phyloP scores from a whole-genome alignment of 2,888 invertebrate genomes.

The Monoplex corrugatus region DNA sequence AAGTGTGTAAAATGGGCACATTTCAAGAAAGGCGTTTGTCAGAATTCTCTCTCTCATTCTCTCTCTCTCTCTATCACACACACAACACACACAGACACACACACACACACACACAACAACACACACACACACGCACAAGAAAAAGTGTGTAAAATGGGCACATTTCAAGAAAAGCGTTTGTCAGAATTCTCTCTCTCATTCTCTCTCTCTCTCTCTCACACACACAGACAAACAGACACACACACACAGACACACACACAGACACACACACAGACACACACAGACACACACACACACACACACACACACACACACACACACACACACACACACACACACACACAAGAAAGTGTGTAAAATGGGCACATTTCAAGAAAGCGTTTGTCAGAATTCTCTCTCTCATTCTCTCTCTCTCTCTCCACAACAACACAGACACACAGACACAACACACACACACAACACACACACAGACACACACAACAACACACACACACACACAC shows the following conservation, averaged over 20 bases:
- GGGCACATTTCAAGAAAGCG: too few relatives aligned
- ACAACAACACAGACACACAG: too few relatives aligned
- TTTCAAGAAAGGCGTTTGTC: too few relatives aligned
- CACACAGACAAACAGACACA: not conserved
- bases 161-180: not conserved
- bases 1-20: too few relatives aligned
- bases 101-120: constrained; percentile 5
- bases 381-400: too few relatives aligned
- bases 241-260: constrained; percentile 13
- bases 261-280: constrained; percentile 23
- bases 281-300: not conserved
- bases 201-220: not conserved
- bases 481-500: too few relatives aligned
- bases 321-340: constrained; percentile 14
- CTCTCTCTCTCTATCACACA: not conserved
- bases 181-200: not conserved
- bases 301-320: constrained; percentile 19
- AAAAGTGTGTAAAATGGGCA: not conserved
- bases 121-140: not conserved
- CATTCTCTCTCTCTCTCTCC: too few relatives aligned
- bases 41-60: too few relatives aligned
- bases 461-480: too few relatives aligned
- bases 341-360: too few relatives aligned
- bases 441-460: too few relatives aligned
- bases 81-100: not conserved